These are phyloP conservation scores for Glareola pratincola DNA, from an alignment of 2,113 vertebrate genomes.

Conservation along the genomic window DNA sequence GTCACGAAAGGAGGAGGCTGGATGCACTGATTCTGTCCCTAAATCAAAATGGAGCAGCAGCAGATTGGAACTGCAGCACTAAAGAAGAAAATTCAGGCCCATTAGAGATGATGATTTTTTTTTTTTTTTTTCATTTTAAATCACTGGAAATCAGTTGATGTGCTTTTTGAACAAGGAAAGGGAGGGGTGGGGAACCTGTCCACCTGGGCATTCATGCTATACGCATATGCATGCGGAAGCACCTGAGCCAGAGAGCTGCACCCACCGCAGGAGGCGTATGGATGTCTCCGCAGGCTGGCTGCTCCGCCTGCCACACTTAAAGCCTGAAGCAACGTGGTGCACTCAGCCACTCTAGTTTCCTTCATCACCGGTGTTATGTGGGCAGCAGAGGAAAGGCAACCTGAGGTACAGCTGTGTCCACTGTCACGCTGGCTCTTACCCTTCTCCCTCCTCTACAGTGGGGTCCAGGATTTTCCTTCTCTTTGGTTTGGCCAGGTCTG, in stretches of 20 bases:
- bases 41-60: background rate
- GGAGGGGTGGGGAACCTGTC: rapidly evolving
- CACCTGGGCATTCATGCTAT: background rate
- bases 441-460: background rate
- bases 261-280: background rate
- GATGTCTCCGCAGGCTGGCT: background rate
- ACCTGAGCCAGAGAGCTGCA: background rate
- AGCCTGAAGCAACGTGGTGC: background rate
- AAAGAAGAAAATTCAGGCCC: background rate
- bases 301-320: rapidly evolving
- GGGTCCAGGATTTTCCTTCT: background rate
- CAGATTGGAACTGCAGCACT: background rate
- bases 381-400: background rate
- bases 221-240: background rate
- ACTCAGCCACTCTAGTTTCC: rapidly evolving
- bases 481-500: background rate
- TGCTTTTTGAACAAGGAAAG: background rate
- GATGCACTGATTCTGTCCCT: background rate
- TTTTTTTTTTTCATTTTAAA: background rate
- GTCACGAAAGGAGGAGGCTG: background rate
- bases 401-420: background rate
- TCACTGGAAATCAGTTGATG: background rate
- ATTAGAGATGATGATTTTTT: background rate
- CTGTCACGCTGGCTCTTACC: rapidly evolving
- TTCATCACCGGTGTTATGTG: no score